phyloP scores from a whole-genome alignment of 2,888 invertebrate genomes.

The Leptogaster cylindrica region DNA sequence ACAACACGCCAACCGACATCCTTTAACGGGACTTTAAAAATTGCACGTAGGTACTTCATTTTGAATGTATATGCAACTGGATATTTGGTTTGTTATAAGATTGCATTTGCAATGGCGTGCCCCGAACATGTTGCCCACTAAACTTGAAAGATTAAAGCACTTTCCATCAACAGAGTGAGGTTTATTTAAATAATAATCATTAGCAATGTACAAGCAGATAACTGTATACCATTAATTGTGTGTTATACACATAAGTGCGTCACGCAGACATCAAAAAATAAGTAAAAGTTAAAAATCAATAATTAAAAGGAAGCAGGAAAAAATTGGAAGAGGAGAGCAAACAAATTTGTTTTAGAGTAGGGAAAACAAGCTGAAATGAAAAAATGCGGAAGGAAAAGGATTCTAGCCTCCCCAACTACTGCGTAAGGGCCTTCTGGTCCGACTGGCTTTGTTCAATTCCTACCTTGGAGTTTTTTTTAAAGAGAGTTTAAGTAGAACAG shows the following conservation, averaged over 20 bases:
- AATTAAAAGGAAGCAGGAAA: conserved; percentile 35
- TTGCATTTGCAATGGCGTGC: no score
- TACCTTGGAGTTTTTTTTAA: conserved; percentile 10
- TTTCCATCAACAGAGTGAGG: no score
- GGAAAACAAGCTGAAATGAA: conserved; percentile 34
- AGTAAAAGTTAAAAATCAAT: conserved; percentile 40
- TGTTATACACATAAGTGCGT: conserved; percentile 21
- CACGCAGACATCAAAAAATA: conserved; percentile 39
- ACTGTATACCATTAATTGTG: background rate
- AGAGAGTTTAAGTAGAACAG: conserved; percentile 32
- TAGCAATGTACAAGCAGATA: no score
- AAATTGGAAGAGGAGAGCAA: conserved; percentile 17
- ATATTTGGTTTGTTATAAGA: no score
- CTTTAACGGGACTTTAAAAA: conserved; percentile 19
- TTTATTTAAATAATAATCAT: no score
- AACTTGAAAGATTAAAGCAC: no score
- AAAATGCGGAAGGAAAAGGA: conserved; percentile 31
- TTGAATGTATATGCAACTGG: conserved; percentile 33
- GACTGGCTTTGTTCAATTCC: conserved; percentile 34
- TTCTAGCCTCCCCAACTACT: conserved; percentile 4
- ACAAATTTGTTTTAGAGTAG: background rate
- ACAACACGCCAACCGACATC: conserved; percentile 3
- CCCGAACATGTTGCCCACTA: no score
- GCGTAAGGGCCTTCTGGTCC: conserved; percentile 31
- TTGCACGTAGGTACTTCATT: conserved; percentile 23